Conservation (phyloP, 1,140 invertebrate genomes). For the Telenomus remus region DNA sequence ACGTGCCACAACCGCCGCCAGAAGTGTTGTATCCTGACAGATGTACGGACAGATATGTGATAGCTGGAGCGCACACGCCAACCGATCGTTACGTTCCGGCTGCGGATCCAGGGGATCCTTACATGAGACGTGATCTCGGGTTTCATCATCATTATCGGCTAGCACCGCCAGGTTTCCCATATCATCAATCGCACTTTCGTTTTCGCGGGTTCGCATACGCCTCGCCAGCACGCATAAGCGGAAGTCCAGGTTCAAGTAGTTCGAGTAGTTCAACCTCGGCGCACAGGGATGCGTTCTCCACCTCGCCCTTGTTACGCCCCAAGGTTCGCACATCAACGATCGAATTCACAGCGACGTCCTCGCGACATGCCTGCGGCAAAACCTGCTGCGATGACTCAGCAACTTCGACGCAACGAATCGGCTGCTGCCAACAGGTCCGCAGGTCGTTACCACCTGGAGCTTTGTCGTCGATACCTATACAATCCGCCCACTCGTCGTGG, state of each 20-base stretch:
- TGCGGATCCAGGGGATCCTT: slow-evolving; percentile 76
- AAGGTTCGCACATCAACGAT: slow-evolving; percentile 75
- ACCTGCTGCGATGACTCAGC: slow-evolving; percentile 73
- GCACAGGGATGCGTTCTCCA: slow-evolving; percentile 70
- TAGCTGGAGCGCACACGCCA: slow-evolving; percentile 73
- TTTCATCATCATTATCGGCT: slow-evolving; percentile 79
- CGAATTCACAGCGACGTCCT: slow-evolving; percentile 60
- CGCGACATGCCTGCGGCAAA: slow-evolving; percentile 78
- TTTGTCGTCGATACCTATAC: slow-evolving; percentile 75
- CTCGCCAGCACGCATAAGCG: slow-evolving; percentile 67
- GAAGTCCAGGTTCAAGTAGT: slow-evolving; percentile 76
- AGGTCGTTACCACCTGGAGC: slow-evolving; percentile 73
- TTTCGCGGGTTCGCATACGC: slow-evolving; percentile 71
- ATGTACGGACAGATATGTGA: slow-evolving; percentile 75
- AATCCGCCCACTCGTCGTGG: slow-evolving; percentile 78
- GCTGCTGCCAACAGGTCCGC: slow-evolving; percentile 74
- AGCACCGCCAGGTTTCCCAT: slow-evolving; percentile 72
- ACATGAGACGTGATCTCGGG: slow-evolving; percentile 78
- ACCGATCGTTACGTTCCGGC: slow-evolving; percentile 73
- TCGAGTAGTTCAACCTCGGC: slow-evolving; percentile 71
- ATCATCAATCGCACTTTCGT: slow-evolving; percentile 70
- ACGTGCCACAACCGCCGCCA: slow-evolving; percentile 79
- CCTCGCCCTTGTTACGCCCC: slow-evolving; percentile 74
- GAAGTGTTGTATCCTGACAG: slow-evolving; percentile 74
- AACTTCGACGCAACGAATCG: slow-evolving; percentile 59